Conservation (phyloP, 2,797 vertebrate genomes). For the Rhodeus uyekii region DNA sequence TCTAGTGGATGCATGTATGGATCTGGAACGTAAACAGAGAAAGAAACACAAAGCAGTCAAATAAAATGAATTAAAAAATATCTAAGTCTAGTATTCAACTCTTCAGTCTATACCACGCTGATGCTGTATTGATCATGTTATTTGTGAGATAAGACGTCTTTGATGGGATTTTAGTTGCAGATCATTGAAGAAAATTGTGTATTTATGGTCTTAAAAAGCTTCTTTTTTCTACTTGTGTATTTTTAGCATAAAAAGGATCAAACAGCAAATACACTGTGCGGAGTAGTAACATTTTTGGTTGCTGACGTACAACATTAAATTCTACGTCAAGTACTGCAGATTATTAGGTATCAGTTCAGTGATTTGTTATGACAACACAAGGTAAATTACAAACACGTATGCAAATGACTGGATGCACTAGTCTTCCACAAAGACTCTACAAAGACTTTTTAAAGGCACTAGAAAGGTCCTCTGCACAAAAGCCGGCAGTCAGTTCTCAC, state of each 20-base stretch:
- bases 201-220: too few relatives aligned
- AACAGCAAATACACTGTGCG: not conserved
- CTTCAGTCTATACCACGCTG: not conserved
- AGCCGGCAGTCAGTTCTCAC: constrained; percentile 16
- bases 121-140: not conserved
- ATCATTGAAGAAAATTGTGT: not conserved
- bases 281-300: not conserved
- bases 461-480: constrained; percentile 33
- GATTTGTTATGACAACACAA: constrained; percentile 29
- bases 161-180: not conserved
- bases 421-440: constrained; percentile 12
- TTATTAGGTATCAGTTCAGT: constrained; percentile 1
- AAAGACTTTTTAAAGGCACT: constrained; percentile 32
- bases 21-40: constrained; percentile 4
- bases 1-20: not conserved
- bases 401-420: constrained; percentile 14
- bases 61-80: not conserved
- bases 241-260: constrained; percentile 1
- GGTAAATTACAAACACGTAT: constrained; percentile 19
- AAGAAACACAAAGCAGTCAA: not conserved
- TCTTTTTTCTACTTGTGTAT: too few relatives aligned
- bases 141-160: not conserved
- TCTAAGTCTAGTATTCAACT: not conserved
- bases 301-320: not conserved
- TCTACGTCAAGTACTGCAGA: constrained; percentile 12